A percentile compares a stretch with the other conserved stretches of the same genome.
These are phyloP conservation scores for Gallinago paraguaiae DNA, from an alignment of 2,113 vertebrate species.

Conservation along the genomic window DNA sequence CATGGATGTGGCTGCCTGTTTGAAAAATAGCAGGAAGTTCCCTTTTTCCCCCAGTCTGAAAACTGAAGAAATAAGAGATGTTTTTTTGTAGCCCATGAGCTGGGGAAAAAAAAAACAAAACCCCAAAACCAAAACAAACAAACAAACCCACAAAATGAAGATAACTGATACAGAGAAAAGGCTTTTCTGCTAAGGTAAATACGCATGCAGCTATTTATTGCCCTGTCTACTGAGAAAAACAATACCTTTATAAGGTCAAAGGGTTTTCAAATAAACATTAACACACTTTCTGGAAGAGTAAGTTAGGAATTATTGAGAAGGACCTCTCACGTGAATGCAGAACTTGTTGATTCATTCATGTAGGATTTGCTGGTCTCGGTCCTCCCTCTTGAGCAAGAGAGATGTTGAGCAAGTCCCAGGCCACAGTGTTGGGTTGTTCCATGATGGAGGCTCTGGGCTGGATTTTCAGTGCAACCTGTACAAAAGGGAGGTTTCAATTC, in stretches of 20 bases:
- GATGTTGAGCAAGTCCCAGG: not conserved
- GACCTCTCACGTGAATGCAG: not conserved
- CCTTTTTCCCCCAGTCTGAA: not conserved
- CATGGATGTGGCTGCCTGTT: not conserved
- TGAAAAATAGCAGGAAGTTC: not conserved
- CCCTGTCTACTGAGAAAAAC: not conserved
- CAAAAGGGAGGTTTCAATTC: not conserved
- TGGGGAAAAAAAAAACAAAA: not conserved
- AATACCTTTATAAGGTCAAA: not conserved
- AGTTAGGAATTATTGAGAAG: not conserved
- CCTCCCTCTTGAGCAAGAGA: not conserved
- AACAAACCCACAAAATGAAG: not conserved
- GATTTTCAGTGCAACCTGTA: not conserved
- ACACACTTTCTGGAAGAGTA: not conserved
- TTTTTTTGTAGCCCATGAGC: not conserved
- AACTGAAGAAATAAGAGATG: not conserved
- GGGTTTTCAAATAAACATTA: not conserved
- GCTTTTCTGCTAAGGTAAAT: slow-evolving; percentile 14
- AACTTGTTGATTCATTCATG: not conserved
- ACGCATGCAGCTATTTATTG: slow-evolving; percentile 41
- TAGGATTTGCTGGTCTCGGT: not conserved
- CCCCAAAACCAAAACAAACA: too few species aligned
- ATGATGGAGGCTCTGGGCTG: not conserved
- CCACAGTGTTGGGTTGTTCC: not conserved
- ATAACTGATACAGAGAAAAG: not conserved